Conservation (phyloP, 2,888 invertebrate genomes). For the Pyralis farinalis region DNA sequence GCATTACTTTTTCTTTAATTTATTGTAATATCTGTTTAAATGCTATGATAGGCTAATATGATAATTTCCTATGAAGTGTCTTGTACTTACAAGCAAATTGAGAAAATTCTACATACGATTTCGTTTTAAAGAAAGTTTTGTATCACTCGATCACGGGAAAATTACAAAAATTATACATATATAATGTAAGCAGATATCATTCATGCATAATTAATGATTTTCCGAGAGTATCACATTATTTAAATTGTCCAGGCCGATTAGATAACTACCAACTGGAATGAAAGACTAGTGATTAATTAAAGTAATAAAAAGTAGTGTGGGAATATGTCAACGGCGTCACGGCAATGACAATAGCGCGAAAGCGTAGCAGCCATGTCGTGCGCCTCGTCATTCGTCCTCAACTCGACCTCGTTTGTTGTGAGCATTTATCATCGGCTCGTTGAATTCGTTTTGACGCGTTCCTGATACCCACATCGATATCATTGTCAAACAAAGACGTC, state of each 20-base stretch:
- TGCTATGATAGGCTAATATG: too few species aligned
- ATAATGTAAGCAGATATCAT: neutral
- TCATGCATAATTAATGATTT: conserved; percentile 23
- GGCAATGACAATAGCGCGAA: conserved; percentile 30
- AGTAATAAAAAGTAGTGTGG: conserved; percentile 30
- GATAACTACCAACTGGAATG: neutral
- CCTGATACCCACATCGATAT: conserved; percentile 60
- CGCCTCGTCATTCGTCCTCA: conserved; percentile 23
- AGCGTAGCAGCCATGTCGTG: conserved; percentile 27
- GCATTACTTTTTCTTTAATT: too few species aligned
- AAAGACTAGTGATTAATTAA: conserved; percentile 25
- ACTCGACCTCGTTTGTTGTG: conserved; percentile 40
- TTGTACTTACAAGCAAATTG: too few species aligned
- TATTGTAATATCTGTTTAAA: too few species aligned
- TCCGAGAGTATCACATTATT: conserved; percentile 18
- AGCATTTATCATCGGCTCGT: conserved; percentile 33
- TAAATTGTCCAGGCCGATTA: neutral
- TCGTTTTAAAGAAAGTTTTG: conserved; percentile 8
- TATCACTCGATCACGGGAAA: conserved; percentile 2
- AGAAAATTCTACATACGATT: too few species aligned
- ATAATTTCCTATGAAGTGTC: too few species aligned
- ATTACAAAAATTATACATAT: too few species aligned
- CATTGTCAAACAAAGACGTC: conserved; percentile 36
- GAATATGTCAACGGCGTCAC: conserved; percentile 19
- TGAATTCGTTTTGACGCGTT: conserved; percentile 24